Base-by-base conservation (phyloP, 2,888 invertebrate species). In the Hirtodrosophila cameraria region DNA sequence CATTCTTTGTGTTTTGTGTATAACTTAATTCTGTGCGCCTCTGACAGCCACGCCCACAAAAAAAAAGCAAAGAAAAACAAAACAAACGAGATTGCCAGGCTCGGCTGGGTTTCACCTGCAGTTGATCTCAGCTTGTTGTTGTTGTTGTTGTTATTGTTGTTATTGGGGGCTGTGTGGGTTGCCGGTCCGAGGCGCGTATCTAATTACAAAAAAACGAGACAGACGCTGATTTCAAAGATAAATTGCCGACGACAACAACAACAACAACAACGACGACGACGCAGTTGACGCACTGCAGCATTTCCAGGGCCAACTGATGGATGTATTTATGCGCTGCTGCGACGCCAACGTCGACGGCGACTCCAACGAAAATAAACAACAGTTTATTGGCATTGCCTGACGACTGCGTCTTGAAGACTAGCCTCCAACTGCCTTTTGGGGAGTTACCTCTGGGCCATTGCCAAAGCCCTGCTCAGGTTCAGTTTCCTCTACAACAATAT, bases 161-260 rank as follows among this genome's bases (percentile, higher is more conserved):
- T 18, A 50, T 46, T 43, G 60, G 38, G 62, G 54, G 76, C 46
- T 63, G 82, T 82, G 78, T 85, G 82, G 78, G 85, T 75, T 71
- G 78, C 60, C 42, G 55, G 41, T 48, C 38, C 66, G 45, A 58
- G 18, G 59, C 82, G 85, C 85, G 78, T 79, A 79, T 79, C 78
- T 79, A 85, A 79, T 79, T 79, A 79, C 85, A 85, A 82, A 75
- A 75, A 62, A 84, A 68, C 57, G 62, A 85, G 82, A 71, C 82
- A 82, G 79, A 71, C 79, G 85, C 83, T 82, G 87, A 82, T 82
- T 82, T 82, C 81, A 82, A 82, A 82, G 81, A 82, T 82, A 82
- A 86, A 82, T 86, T 85, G 81, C 81, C 81, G 81, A 72, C 86
- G 61, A 64, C n/a, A n/a, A n/a, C n/a, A n/a, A n/a, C n/a, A n/a